These are phyloP conservation scores for Dicycla oo DNA, from an alignment of 2,888 invertebrate species.

Conservation along the genomic window DNA sequence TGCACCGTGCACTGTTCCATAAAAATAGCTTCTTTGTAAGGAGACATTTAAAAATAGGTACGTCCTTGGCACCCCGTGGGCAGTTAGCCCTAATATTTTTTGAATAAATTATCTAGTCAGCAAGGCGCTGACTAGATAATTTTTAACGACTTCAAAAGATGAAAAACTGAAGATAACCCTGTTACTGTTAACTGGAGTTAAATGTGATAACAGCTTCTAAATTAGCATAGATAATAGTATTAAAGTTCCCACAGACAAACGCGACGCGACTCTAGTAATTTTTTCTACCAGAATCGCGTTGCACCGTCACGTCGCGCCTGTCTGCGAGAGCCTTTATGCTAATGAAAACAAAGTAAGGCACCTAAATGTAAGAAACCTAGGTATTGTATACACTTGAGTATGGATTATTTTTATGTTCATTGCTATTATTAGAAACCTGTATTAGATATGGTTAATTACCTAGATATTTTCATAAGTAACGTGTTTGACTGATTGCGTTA, in stretches of 20 bases:
- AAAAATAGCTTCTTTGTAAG: neutral
- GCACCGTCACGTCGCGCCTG: too few relatives aligned
- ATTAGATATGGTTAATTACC: neutral
- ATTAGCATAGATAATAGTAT: neutral
- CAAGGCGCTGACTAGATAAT: neutral
- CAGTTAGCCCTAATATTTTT: too few relatives aligned
- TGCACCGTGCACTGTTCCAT: neutral
- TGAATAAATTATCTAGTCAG: too few relatives aligned
- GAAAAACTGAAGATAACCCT: neutral
- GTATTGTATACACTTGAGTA: too few relatives aligned
- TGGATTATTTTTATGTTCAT: too few relatives aligned
- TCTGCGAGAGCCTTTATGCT: too few relatives aligned
- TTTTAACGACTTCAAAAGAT: neutral
- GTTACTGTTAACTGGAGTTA: neutral
- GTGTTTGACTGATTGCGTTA: constrained; percentile 8
- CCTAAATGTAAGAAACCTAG: neutral
- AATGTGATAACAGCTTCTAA: neutral
- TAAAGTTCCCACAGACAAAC: too few relatives aligned
- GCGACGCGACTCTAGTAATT: too few relatives aligned
- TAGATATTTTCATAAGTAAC: constrained; percentile 7
- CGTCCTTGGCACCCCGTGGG: neutral
- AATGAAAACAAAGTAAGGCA: constrained; percentile 6
- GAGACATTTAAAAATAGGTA: neutral
- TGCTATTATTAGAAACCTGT: neutral
- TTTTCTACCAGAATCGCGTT: too few relatives aligned